Conservation (phyloP, 1,140 invertebrate genomes). For the Drosophila malerkotliana region DNA sequence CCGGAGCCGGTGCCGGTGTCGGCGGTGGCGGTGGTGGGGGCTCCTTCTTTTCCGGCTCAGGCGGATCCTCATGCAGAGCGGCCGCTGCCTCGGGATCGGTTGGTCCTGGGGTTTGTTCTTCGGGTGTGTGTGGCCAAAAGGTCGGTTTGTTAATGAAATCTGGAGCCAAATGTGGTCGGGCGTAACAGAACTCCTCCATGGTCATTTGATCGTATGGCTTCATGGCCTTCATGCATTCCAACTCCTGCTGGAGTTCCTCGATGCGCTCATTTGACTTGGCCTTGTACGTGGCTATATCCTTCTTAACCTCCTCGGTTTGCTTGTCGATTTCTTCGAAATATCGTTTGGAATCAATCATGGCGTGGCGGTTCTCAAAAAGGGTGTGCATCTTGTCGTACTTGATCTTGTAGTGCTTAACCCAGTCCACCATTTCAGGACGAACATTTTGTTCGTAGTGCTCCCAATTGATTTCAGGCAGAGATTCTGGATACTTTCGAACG, state of each 20-base stretch:
- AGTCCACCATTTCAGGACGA: conserved; percentile 40
- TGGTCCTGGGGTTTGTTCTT: conserved; percentile 84
- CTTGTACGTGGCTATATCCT: conserved; percentile 41
- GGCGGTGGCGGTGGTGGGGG: conserved; percentile 5
- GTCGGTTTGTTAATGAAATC: conserved; percentile 90
- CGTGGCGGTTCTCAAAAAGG: conserved; percentile 54
- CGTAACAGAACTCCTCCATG: conserved; percentile 91
- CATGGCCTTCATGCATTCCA: conserved; percentile 28
- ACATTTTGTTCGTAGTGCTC: conserved; percentile 62
- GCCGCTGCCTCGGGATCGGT: conserved; percentile 17
- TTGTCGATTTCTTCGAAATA: conserved; percentile 51
- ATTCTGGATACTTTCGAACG: conserved; percentile 50
- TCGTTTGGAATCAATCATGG: conserved; percentile 47
- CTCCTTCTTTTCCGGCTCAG: neutral
- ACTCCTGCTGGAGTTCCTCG: conserved; percentile 3
- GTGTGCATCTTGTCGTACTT: conserved; percentile 66
- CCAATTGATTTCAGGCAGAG: conserved; percentile 71
- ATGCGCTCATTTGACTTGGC: conserved; percentile 58
- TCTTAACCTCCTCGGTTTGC: conserved; percentile 25
- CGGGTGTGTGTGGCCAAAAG: conserved; percentile 90
- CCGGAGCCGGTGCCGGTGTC: neutral
- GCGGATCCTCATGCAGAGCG: conserved; percentile 15
- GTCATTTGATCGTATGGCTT: conserved; percentile 92
- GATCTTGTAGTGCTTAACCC: conserved; percentile 54
- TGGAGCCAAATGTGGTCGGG: conserved; percentile 88